These are phyloP conservation scores for Lissonota sp. DNA, from an alignment of 2,888 invertebrate genomes.

Conservation along the genomic window DNA sequence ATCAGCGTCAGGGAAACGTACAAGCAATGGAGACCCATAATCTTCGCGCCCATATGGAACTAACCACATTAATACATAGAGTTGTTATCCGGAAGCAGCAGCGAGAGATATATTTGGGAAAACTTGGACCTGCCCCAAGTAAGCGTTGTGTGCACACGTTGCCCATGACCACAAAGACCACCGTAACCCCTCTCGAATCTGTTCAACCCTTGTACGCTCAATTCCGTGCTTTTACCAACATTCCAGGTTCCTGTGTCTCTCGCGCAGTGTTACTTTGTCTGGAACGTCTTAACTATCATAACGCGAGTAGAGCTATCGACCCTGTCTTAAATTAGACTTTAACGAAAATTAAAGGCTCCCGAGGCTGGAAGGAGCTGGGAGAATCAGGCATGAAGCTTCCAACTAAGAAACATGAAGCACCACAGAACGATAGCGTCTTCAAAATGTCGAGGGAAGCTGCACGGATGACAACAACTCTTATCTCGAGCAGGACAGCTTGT, in stretches of 20 bases:
- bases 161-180: constrained; percentile 58
- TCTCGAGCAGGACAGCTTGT: constrained; percentile 79
- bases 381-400: constrained; percentile 36
- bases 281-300: constrained; percentile 8
- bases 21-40: too few relatives aligned
- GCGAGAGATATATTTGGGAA: constrained; percentile 60
- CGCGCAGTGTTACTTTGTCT: too few relatives aligned
- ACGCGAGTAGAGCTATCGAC: background rate
- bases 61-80: background rate
- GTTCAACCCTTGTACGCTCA: background rate
- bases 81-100: constrained; percentile 44
- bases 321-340: constrained; percentile 70
- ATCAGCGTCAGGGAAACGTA: too few relatives aligned
- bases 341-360: constrained; percentile 74
- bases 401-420: constrained; percentile 48
- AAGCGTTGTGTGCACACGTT: constrained; percentile 44
- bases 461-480: constrained; percentile 70
- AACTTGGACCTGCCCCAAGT: constrained; percentile 72
- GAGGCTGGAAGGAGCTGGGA: background rate
- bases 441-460: constrained; percentile 37
- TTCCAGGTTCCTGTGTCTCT: too few relatives aligned
- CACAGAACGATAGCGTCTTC: constrained; percentile 61
- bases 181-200: constrained; percentile 31
- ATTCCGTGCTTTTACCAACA: background rate
- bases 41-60: too few relatives aligned